Evolutionary conservation across 2,113 vertebrate genomes (phyloP).

Genomic region (Rhabdornis inornatus): DNA sequence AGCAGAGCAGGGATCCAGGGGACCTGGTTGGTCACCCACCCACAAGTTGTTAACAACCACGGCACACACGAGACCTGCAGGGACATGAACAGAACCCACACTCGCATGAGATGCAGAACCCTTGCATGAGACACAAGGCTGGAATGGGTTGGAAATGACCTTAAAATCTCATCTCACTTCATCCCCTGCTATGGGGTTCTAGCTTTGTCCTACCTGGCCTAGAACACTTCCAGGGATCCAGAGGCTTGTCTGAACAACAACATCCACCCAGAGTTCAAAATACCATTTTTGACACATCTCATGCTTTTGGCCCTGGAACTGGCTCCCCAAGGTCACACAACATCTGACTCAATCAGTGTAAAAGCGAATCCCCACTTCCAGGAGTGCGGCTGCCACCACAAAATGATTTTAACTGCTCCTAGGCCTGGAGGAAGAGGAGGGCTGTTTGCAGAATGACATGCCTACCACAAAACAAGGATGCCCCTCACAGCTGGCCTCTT

Average conservation of each 20-base stretch:
- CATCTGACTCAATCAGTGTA: not conserved
- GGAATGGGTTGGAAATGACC: not conserved
- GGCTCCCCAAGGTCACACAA: not conserved
- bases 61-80: rapidly evolving
- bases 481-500: not conserved
- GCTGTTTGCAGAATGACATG: not conserved
- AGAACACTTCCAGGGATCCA: not conserved
- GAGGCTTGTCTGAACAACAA: not conserved
- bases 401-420: not conserved
- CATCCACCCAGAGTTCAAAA: not conserved
- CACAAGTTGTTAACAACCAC: not conserved
- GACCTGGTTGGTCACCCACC: not conserved
- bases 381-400: not conserved
- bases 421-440: not conserved
- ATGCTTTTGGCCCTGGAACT: not conserved
- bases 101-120: not conserved
- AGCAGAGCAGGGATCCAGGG: not conserved
- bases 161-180: not conserved
- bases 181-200: no score
- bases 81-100: not conserved
- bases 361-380: not conserved
- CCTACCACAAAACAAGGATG: not conserved
- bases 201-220: not conserved
- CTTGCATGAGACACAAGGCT: not conserved
- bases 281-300: not conserved